phyloP scores from a whole-genome alignment of 2,113 vertebrate species.

The Polypterus senegalus region DNA sequence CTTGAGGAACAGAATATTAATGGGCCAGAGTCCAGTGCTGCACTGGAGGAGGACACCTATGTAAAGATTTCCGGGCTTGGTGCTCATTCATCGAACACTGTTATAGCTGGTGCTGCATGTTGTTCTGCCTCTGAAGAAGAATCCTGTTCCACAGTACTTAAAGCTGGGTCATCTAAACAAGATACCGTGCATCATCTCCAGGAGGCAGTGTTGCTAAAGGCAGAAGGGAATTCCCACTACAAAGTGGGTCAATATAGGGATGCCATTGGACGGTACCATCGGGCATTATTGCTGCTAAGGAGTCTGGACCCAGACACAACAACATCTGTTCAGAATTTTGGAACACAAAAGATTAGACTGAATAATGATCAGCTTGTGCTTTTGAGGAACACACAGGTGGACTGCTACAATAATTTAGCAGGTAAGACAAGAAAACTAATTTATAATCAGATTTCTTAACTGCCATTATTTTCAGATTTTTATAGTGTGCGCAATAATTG shows the following conservation, averaged over 20 bases:
- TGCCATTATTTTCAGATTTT: too few relatives aligned
- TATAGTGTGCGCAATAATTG: too few relatives aligned
- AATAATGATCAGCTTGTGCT: constrained; percentile 46
- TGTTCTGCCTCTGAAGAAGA: background rate
- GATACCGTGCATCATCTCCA: constrained; percentile 41
- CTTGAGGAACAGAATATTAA: too few relatives aligned
- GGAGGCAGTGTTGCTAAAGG: constrained; percentile 58
- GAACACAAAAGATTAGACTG: constrained; percentile 39
- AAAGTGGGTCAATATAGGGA: constrained; percentile 58
- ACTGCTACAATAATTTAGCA: constrained; percentile 84
- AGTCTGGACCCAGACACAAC: constrained; percentile 56
- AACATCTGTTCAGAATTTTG: constrained; percentile 45
- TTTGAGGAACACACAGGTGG: constrained; percentile 59
- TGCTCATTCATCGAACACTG: background rate
- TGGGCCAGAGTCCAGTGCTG: too few relatives aligned
- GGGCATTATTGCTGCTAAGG: constrained; percentile 65
- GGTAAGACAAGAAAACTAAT: constrained; percentile 47
- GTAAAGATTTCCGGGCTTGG: background rate
- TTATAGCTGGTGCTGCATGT: rapidly evolving
- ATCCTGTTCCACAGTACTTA: too few relatives aligned
- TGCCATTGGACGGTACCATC: constrained; percentile 73
- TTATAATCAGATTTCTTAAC: too few relatives aligned
- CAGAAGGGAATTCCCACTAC: constrained; percentile 65
- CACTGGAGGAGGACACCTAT: background rate
- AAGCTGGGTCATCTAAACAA: background rate